Evolutionary conservation across 2,113 vertebrate genomes (phyloP), one percentile per base, ranked within the genome.

Genomic region (Chlorodrepanis virens): DNA sequence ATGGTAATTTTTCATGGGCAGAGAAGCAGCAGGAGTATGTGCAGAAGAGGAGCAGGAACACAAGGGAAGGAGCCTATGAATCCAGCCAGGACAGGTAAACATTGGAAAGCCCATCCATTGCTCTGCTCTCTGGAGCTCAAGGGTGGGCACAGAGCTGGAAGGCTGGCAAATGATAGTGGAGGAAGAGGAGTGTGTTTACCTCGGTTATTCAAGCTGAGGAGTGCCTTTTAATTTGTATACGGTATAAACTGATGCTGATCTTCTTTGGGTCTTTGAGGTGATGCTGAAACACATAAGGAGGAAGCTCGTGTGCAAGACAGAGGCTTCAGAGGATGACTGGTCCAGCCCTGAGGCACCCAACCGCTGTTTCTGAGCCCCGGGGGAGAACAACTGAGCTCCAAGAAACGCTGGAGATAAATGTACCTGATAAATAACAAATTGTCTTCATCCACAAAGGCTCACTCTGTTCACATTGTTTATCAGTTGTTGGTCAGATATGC

Each of bases 31-130:
- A 69, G 68, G 33, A 47, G 2, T 47, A 3, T 14, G 53, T 54
- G 67, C 57, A 70, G 40, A 22, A 5, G 3, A 61, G 64, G 11
- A 81, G 45, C 22, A 75, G 78, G 39, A 78, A 20, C 29, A 39
- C 0, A 0, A 28, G 22, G 23, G 28, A 83, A 57, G 35, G 31
- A 42, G 8, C 0, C 0, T 20, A 3, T 2, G 3, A 33, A n/a
- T 12, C 50, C 25, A 35, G 22, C 12, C 28, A 27, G 27, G 17
- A 22, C 3, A 19, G 27, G 18, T 2, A 53, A 85, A 5, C 5
- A 4, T 0, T 5, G 71, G 45, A 17, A 68, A 80, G 10, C 6
- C 4, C 42, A 6, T 35, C 0, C 52, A 29, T 27, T 1, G 0
- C 52, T 37, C 28, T n/a, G 11, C 23, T 65, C 14, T 42, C 20